Evolutionary conservation across 1,140 invertebrate species (phyloP).

Genomic region (Bombus impatiens): DNA sequence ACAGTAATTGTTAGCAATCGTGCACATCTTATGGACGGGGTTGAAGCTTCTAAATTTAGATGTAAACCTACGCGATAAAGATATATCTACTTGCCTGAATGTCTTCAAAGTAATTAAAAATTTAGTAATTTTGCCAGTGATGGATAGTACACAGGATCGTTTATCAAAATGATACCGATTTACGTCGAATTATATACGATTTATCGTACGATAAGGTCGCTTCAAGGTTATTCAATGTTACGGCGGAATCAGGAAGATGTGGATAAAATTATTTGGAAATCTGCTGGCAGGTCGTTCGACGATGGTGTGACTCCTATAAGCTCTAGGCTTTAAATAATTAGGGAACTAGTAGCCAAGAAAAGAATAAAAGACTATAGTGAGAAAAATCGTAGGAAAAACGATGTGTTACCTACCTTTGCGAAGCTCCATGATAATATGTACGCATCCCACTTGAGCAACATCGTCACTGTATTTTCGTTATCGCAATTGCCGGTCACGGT

Average conservation of each 20-base stretch:
- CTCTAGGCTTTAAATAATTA: not conserved
- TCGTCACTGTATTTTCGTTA: slow-evolving; percentile 86
- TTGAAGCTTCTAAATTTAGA: too few species aligned
- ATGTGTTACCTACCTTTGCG: slow-evolving; percentile 84
- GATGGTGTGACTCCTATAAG: too few species aligned
- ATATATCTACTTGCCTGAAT: too few species aligned
- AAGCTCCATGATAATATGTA: slow-evolving; percentile 88
- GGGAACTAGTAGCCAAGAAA: not conserved
- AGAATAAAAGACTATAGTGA: not conserved
- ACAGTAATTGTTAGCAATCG: too few species aligned
- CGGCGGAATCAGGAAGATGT: not conserved
- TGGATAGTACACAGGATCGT: too few species aligned
- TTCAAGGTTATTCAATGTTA: not conserved
- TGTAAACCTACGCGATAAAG: too few species aligned
- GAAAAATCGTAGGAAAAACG: not conserved
- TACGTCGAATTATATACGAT: not conserved
- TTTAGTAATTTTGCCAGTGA: too few species aligned
- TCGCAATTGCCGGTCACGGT: slow-evolving; percentile 86
- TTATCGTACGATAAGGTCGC: too few species aligned
- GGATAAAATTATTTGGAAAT: not conserved
- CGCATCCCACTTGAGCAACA: slow-evolving; percentile 88
- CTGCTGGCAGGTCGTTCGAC: too few species aligned
- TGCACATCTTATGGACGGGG: too few species aligned
- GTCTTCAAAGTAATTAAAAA: too few species aligned
- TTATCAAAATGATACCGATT: too few species aligned